Base-by-base conservation (phyloP, 2,113 vertebrate genomes). In the Campylomormyrus numenius region DNA sequence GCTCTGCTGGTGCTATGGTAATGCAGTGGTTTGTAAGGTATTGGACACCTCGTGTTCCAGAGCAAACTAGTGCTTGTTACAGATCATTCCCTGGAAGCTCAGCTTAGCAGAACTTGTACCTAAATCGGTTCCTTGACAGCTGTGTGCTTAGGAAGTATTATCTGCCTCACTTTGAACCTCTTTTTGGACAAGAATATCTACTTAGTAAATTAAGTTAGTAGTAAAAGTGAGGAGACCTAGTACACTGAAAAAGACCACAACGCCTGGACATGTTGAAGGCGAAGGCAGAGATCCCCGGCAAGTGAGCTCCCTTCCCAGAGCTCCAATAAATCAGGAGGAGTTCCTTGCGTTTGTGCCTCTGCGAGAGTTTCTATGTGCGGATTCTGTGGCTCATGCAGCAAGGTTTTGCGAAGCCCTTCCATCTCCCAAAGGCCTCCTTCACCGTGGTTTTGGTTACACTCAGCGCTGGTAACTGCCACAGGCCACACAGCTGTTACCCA, bases 381-480 rank as follows among this genome's bases (percentile, higher is more conserved):
- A 74, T 87, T 90, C 24, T 70, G 80, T 89, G 52, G 46, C 45
- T 10, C 42, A 31, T 70, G 35, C 74, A 80, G 74, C 35, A 39
- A 39, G 74, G 74, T 42, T 80, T 80, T 35, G 35, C 15, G 2
- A 80, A 42, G 35, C 5, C 5, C 35, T 52, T 35, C 83, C 85
- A 17, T 52, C 48, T 42, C 52, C 39, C 24, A 58, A 58, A 66
- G 83, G 66, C 3, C 27, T 74, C 56, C 11, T 35, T 88, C 21
- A 48, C 50, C 17, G 48, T 39, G 31, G n/a, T 70, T 80, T 70
- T 90, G 48, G 88, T 49, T 9, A 85, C 86, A 46, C 89, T 90
- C 91, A 87, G 84, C 17, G 80, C 80, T 31, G 88, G 91, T 90
- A 87, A 90, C 77, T 10, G 31, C 35, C 88, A 53, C 84, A 42